These are phyloP conservation scores for Nannospalax galili DNA, from an alignment of 2,113 vertebrate genomes.

Conservation along the genomic window DNA sequence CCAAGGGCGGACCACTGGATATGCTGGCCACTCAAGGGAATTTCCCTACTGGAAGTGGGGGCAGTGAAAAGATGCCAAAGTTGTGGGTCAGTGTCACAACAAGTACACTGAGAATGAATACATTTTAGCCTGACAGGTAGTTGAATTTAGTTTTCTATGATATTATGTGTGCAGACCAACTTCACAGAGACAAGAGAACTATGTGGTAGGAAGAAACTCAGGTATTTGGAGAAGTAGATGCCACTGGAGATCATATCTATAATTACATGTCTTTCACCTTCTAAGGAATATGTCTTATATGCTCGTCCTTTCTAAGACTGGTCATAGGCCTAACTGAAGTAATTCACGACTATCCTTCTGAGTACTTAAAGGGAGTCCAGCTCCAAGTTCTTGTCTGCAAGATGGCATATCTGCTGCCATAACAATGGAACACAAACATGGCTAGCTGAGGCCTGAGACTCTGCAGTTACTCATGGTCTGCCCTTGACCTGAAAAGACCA, in stretches of 20 bases:
- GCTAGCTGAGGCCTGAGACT: neutral
- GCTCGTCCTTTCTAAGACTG: neutral
- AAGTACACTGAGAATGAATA: neutral
- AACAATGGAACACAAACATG: rapidly evolving
- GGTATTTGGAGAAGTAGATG: neutral
- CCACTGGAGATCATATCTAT: neutral
- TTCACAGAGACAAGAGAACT: neutral
- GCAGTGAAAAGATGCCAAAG: neutral
- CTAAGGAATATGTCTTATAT: neutral
- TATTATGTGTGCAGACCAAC: neutral
- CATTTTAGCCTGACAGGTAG: neutral
- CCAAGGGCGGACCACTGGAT: neutral
- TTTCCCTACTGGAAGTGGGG: neutral
- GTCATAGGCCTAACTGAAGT: neutral
- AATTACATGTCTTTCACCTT: neutral
- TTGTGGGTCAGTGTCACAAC: neutral
- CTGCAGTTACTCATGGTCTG: neutral
- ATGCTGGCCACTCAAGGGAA: neutral
- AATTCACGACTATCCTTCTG: neutral
- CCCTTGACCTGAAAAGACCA: neutral
- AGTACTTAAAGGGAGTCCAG: neutral
- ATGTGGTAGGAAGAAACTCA: neutral
- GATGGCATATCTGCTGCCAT: neutral
- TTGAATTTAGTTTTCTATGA: neutral
- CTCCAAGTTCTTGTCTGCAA: neutral